Evolutionary conservation across 2,113 vertebrate species (phyloP), one percentile per base, ranked within the genome.

Genomic region (Oreotrochilus melanogaster): DNA sequence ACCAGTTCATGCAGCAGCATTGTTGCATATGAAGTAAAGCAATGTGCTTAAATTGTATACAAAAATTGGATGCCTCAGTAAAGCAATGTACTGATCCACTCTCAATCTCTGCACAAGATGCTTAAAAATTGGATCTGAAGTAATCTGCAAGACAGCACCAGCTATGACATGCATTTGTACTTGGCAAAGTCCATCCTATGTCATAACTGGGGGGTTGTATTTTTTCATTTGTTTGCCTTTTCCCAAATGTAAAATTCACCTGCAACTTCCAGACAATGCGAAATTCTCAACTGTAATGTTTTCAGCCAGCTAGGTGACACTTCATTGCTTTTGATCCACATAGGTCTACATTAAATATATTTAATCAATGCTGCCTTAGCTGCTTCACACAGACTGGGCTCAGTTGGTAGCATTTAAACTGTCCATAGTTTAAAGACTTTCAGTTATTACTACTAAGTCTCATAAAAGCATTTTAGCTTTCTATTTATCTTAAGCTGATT

Each of bases 1-100:
- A n/a, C 13, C 4, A 23, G 2, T n/a, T 53, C 15, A 21, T 1
- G 0, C 2, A 3, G n/a, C 39, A 70, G 18, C 53, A 42, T 4
- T 42, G 6, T 27, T 33, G 28, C 1, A 4, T 1, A 4, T 8
- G 19, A 86, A 91, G 43, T 43, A n/a, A 56, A 70, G 35, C 18
- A 51, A 4, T 8, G 39, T 9, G 11, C 47, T 61, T 33, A 30
- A 25, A 27, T 11, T 51, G 21, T 21, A 72, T 14, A 33, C 7
- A 8, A 11, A 22, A 1, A 30, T 54, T 39, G 14, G 33, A 27
- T 37, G 22, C 31, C 30, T 22, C 39, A 39, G 39, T 12, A 11
- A 39, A 39, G 39, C 39, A 39, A 39, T 39, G 39, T 48, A 80
- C 10, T 19, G 14, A 31, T 24, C 8, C 22, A 51, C 25, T 57